Conservation (phyloP, 2,797 vertebrate species). For the Tapirus indicus region DNA sequence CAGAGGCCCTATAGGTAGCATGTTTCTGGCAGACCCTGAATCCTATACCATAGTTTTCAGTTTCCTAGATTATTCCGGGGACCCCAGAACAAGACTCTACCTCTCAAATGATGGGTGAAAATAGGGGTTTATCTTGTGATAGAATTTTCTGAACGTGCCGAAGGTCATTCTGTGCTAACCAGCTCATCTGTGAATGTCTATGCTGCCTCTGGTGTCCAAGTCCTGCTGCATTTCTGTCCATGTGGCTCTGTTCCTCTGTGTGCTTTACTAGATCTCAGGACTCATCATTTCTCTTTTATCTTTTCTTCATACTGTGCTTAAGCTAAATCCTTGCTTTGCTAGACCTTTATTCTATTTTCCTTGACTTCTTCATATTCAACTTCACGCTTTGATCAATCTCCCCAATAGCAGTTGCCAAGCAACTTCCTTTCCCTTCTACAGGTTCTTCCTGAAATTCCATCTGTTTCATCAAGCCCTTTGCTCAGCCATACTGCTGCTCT, state of each 20-base stretch:
- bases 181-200: not conserved
- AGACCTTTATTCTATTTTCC: slow-evolving; percentile 45
- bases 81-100: not conserved
- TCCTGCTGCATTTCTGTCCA: not conserved
- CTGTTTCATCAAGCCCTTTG: slow-evolving; percentile 61
- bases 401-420: slow-evolving; percentile 56
- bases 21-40: slow-evolving; percentile 26
- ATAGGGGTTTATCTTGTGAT: not conserved
- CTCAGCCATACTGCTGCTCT: not conserved
- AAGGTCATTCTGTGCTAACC: slow-evolving; percentile 8
- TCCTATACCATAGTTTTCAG: not conserved
- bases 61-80: slow-evolving; percentile 22
- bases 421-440: slow-evolving; percentile 67
- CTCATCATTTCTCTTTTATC: slow-evolving; percentile 5
- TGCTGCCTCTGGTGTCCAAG: not conserved
- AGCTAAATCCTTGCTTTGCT: slow-evolving; percentile 41
- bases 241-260: not conserved
- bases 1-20: not conserved
- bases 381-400: slow-evolving; percentile 61
- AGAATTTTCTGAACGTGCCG: not conserved
- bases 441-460: slow-evolving; percentile 41
- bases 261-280: not conserved
- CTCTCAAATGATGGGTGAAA: not conserved
- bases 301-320: slow-evolving; percentile 27
- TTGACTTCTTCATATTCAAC: slow-evolving; percentile 58